Conservation (phyloP, 1,140 invertebrate species). For the Thereuonema tuberculata region DNA sequence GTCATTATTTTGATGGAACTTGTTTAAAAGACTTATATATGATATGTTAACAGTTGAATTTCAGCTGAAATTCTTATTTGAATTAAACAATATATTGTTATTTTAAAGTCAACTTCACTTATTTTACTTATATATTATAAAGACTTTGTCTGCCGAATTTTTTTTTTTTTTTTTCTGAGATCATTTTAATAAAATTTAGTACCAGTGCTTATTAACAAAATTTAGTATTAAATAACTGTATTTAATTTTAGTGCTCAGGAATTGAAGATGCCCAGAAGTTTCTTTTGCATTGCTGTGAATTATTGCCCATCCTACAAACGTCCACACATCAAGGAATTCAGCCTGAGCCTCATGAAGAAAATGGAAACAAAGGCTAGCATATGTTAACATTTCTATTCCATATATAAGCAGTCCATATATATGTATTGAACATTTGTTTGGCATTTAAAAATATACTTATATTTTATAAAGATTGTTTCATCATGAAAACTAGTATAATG, state of each 20-base stretch:
- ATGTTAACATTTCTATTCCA: neutral
- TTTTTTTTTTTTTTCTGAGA: conserved; percentile 7
- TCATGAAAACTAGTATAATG: neutral
- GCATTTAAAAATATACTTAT: too few species aligned
- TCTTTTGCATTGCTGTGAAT: conserved; percentile 52
- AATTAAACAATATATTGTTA: too few species aligned
- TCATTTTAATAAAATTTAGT: neutral
- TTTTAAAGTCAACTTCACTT: neutral
- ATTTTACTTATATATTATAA: neutral
- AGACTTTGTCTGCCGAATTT: too few species aligned
- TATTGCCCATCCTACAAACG: conserved; percentile 62
- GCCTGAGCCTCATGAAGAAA: conserved; percentile 33
- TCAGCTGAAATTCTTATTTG: too few species aligned
- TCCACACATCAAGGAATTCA: conserved; percentile 60
- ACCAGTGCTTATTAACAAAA: neutral
- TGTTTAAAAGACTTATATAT: too few species aligned
- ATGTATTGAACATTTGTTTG: too few species aligned
- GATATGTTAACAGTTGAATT: too few species aligned
- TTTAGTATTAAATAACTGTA: neutral
- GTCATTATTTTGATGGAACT: too few species aligned
- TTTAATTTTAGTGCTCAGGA: conserved; percentile 25
- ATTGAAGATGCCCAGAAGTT: conserved; percentile 47
- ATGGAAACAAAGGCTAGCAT: conserved; percentile 1
- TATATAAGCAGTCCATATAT: neutral
- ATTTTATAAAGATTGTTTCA: too few species aligned